phyloP scores from a whole-genome alignment of 2,888 invertebrate species.

The Pseudeuparius sepicola region DNA sequence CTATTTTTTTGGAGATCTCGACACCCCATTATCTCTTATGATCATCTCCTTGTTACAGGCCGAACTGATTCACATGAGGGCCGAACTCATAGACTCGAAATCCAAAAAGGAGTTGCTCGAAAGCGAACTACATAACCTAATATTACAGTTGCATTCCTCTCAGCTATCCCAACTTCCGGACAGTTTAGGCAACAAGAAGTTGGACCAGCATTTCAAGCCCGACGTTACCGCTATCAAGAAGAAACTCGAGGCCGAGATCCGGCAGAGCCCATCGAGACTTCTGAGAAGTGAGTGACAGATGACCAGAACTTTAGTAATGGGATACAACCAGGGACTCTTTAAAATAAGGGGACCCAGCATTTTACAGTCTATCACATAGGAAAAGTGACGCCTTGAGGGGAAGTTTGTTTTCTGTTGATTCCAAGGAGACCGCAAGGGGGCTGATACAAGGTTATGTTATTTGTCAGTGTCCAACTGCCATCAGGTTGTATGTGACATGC shows the following conservation, averaged over 20 bases:
- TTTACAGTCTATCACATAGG: too few species aligned
- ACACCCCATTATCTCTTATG: too few species aligned
- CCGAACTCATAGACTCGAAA: slow-evolving; percentile 61
- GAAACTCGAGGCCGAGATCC: slow-evolving; percentile 38
- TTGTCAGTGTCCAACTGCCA: too few species aligned
- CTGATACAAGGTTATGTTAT: too few species aligned
- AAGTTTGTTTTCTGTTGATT: too few species aligned
- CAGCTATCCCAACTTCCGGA: slow-evolving; percentile 46
- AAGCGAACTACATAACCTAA: slow-evolving; percentile 51
- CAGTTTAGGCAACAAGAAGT: slow-evolving; percentile 33
- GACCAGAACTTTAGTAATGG: too few species aligned
- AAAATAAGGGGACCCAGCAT: too few species aligned
- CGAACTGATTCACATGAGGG: slow-evolving; percentile 64
- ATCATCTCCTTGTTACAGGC: slow-evolving; percentile 59
- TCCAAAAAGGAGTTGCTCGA: slow-evolving; percentile 50
- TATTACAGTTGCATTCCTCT: slow-evolving; percentile 50
- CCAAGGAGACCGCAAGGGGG: too few species aligned
- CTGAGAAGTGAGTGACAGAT: slow-evolving; percentile 33
- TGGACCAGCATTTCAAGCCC: slow-evolving; percentile 35
- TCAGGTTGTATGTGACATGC: too few species aligned
- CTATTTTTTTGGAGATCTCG: too few species aligned
- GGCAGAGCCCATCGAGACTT: slow-evolving; percentile 38
- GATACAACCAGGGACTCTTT: too few species aligned
- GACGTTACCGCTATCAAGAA: slow-evolving; percentile 39
- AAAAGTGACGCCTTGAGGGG: too few species aligned